Percentiles rank a stretch among this genome's conserved stretches.
Conservation (phyloP, 2,888 invertebrate genomes). For the Beris chalybata region DNA sequence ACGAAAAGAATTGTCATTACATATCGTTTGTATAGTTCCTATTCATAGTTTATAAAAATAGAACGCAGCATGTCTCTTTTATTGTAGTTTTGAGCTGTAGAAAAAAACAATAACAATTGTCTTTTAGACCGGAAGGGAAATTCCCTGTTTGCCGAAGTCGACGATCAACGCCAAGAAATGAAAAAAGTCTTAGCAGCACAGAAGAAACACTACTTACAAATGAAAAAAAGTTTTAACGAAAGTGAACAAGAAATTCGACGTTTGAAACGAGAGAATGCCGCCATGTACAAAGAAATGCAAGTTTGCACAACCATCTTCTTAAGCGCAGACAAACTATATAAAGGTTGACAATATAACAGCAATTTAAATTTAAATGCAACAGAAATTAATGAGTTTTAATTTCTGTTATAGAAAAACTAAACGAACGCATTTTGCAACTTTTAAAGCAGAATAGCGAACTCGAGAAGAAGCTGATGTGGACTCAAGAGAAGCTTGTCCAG, state of each 20-base stretch:
- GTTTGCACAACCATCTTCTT: conserved; percentile 53
- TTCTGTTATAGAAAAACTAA: conserved; percentile 47
- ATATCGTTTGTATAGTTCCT: no score
- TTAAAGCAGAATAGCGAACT: conserved; percentile 49
- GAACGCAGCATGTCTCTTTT: no score
- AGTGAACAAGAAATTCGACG: conserved; percentile 53
- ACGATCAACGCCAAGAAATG: conserved; percentile 67
- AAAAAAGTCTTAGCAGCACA: conserved; percentile 62
- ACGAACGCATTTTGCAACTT: conserved; percentile 49
- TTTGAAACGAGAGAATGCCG: conserved; percentile 52
- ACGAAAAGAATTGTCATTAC: no score
- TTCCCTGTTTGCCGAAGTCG: conserved; percentile 67
- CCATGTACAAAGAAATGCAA: conserved; percentile 53
- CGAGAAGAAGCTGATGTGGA: conserved; percentile 47
- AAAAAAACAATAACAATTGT: not conserved
- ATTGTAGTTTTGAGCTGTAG: no score
- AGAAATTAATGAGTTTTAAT: not conserved
- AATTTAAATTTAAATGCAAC: conserved; percentile 4
- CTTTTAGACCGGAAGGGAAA: conserved; percentile 64
- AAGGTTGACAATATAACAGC: conserved; percentile 43
- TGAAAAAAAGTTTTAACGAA: conserved; percentile 52
- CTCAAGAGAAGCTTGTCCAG: conserved; percentile 49
- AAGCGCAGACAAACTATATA: conserved; percentile 52
- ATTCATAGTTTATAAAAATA: no score
- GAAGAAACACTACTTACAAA: conserved; percentile 62